phyloP scores from a whole-genome alignment of 2,888 invertebrate genomes.

The Drosophila mercatorum region DNA sequence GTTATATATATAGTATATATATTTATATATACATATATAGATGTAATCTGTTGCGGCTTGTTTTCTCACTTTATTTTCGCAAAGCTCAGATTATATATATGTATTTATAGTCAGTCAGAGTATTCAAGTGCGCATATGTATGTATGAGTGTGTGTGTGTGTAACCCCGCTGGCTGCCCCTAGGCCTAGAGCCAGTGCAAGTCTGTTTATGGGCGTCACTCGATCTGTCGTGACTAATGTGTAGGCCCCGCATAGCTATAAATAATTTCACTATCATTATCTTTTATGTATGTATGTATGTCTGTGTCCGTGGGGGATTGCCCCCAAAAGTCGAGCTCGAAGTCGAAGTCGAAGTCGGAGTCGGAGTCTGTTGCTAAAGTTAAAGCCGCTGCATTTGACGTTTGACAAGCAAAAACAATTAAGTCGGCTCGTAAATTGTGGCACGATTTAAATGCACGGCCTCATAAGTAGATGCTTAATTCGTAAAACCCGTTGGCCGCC shows the following conservation, averaged over 20 bases:
- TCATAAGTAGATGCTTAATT: conserved; percentile 8
- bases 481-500: conserved; percentile 43
- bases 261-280: conserved; percentile 65
- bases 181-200: conserved; percentile 1
- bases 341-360: conserved; percentile 10
- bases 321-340: conserved; percentile 29
- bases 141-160: background rate
- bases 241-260: conserved; percentile 57
- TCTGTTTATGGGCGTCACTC: conserved; percentile 25
- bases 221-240: conserved; percentile 56
- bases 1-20: conserved; percentile 9
- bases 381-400: conserved; percentile 47
- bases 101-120: conserved; percentile 1
- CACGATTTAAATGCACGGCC: conserved; percentile 46
- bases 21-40: conserved; percentile 11
- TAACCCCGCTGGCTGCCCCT: conserved; percentile 1
- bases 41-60: conserved; percentile 30
- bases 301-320: conserved; percentile 47
- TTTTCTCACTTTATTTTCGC: conserved; percentile 15
- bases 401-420: conserved; percentile 77
- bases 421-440: conserved; percentile 67
- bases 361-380: conserved; percentile 4
- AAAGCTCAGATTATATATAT: conserved; percentile 8
- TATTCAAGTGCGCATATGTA: conserved; percentile 9
- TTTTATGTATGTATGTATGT: conserved; percentile 8